Evolutionary conservation across 2,113 vertebrate genomes (phyloP).

Genomic region (Archocentrus centrarchus): DNA sequence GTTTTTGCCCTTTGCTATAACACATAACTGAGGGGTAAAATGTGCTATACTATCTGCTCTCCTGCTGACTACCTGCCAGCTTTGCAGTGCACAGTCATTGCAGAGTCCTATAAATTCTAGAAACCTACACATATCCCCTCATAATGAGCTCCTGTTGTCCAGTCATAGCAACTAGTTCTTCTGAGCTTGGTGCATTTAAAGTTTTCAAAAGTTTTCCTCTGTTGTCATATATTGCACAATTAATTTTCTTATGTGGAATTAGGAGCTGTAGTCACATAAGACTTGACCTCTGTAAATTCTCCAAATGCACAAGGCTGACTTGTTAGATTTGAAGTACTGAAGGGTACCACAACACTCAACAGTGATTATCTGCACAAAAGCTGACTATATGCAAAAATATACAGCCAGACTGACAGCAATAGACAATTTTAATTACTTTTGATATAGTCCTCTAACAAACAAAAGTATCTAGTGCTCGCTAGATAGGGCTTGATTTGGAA

Average conservation of each 20-base stretch:
- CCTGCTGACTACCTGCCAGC: neutral
- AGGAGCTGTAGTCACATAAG: too few relatives aligned
- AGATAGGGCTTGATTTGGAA: neutral
- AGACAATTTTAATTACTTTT: neutral
- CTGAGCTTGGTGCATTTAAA: neutral
- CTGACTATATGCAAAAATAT: neutral
- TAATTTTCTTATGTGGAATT: too few relatives aligned
- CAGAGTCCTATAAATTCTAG: neutral
- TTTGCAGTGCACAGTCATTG: accelerated
- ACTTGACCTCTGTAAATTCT: neutral
- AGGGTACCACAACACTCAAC: neutral
- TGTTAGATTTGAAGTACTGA: neutral
- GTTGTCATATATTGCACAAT: neutral
- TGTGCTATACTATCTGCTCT: neutral
- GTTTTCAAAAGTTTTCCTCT: constrained; percentile 4
- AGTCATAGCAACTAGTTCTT: neutral
- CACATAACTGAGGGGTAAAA: neutral
- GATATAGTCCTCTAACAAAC: neutral
- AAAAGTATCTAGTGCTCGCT: neutral
- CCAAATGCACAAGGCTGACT: neutral
- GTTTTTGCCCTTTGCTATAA: neutral
- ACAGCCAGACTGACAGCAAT: neutral
- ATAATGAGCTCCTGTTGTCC: neutral
- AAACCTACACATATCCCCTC: neutral
- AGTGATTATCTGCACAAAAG: neutral